These are phyloP conservation scores for Lamellibrachia columna DNA, from an alignment of 2,888 invertebrate genomes.

Conservation along the genomic window DNA sequence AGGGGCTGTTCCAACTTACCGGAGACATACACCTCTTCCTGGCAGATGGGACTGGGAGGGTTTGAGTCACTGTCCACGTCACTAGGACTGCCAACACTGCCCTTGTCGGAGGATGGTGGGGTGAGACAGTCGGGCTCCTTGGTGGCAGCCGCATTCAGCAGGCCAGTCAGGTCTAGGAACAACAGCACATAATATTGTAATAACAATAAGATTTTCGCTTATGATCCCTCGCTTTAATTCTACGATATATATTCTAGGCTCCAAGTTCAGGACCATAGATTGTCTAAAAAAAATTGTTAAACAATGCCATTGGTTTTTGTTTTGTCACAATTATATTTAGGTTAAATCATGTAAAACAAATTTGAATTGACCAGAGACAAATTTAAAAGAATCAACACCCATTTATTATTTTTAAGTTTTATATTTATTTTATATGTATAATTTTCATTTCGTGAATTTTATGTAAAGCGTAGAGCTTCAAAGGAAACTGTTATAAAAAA, in stretches of 20 bases:
- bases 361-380: background rate
- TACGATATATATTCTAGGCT: background rate
- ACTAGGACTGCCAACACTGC: slow-evolving; percentile 25
- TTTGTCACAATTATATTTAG: background rate
- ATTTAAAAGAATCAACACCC: background rate
- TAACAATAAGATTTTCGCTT: too few species aligned
- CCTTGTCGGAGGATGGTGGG: slow-evolving; percentile 13
- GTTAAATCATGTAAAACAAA: background rate
- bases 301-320: background rate
- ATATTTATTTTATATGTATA: too few species aligned
- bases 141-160: background rate
- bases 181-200: background rate
- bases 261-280: too few species aligned
- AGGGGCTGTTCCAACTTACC: background rate
- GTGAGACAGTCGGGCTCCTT: background rate
- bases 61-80: slow-evolving; percentile 48
- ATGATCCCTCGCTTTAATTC: background rate
- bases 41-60: slow-evolving; percentile 50
- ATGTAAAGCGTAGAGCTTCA: too few species aligned
- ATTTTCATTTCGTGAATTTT: too few species aligned
- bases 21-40: slow-evolving; percentile 28
- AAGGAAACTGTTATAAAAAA: too few species aligned
- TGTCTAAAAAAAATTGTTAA: background rate
- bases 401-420: background rate
- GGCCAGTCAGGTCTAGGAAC: background rate